Evolutionary conservation across 2,113 vertebrate species (phyloP).

Genomic region (Nycticryphes semicollaris): DNA sequence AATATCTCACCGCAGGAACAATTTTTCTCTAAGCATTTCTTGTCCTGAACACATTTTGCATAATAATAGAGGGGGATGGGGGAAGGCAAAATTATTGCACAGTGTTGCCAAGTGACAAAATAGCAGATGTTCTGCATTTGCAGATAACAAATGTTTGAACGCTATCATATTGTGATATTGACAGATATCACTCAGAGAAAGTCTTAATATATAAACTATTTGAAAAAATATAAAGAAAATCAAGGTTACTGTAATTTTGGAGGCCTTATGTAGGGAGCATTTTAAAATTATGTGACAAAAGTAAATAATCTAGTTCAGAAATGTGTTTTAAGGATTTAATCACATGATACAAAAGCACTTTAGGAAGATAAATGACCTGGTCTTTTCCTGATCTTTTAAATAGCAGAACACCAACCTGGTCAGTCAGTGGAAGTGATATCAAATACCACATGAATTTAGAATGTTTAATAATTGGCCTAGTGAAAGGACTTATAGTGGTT

Average conservation of each 20-base stretch:
- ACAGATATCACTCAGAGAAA: not conserved
- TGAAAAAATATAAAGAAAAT: not conserved
- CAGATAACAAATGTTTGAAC: slow-evolving; percentile 46
- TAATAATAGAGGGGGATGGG: slow-evolving; percentile 30
- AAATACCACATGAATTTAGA: not conserved
- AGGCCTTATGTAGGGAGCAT: not conserved
- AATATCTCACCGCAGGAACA: slow-evolving; percentile 66
- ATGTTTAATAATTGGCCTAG: not conserved
- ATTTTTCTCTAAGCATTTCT: slow-evolving; percentile 66
- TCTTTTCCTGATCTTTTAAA: not conserved
- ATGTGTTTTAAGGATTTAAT: slow-evolving; percentile 42
- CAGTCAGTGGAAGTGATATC: not conserved
- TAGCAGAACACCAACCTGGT: not conserved
- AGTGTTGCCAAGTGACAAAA: slow-evolving; percentile 68
- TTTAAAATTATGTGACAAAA: slow-evolving; percentile 29
- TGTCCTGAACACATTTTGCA: slow-evolving; percentile 63
- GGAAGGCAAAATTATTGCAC: slow-evolving; percentile 7
- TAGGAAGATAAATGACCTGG: not conserved
- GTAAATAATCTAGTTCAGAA: not conserved
- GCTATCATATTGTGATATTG: slow-evolving; percentile 44
- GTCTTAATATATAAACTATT: not conserved
- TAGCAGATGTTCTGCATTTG: slow-evolving; percentile 40
- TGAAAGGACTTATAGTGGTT: not conserved
- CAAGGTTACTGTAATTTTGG: slow-evolving; percentile 4
- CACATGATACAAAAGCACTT: not conserved